These are phyloP conservation scores for Matsumurasca onukii DNA, from an alignment of 1,140 invertebrate species.

Conservation along the genomic window DNA sequence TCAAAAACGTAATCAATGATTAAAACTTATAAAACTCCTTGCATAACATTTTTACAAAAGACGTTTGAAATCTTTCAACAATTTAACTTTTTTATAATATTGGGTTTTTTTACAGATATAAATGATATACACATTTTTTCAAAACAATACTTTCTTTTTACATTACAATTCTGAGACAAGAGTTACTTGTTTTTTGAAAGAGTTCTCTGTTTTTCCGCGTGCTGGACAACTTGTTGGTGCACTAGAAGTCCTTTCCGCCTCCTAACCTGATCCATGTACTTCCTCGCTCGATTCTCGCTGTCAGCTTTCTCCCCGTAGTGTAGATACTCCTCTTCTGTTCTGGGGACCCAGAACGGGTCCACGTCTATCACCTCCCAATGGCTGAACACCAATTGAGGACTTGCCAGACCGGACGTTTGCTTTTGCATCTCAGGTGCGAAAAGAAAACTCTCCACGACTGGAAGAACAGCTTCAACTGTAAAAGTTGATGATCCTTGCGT, in stretches of 20 bases:
- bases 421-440: conserved; percentile 91
- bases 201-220: conserved; percentile 97
- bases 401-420: conserved; percentile 93
- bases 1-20: too few relatives aligned
- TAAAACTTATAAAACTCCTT: too few relatives aligned
- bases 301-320: conserved; percentile 96
- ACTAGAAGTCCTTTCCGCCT: conserved; percentile 90
- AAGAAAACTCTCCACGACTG: conserved; percentile 95
- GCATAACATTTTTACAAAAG: too few relatives aligned
- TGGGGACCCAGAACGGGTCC: conserved; percentile 96
- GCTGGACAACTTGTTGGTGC: conserved; percentile 92
- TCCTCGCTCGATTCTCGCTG: conserved; percentile 82
- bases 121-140: too few relatives aligned
- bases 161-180: not conserved
- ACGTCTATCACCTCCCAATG: conserved; percentile 98
- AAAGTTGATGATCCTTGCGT: conserved; percentile 81
- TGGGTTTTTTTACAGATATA: too few relatives aligned
- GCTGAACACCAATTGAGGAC: conserved; percentile 93
- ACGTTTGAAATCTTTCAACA: too few relatives aligned
- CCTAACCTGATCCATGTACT: conserved; percentile 91
- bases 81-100: too few relatives aligned
- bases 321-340: conserved; percentile 89
- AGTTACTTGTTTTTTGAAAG: conserved; percentile 91
- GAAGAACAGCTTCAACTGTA: conserved; percentile 83
- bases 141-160: too few relatives aligned